These are phyloP conservation scores for Drosophila nigricruria DNA, from an alignment of 2,888 invertebrate genomes.

Conservation along the genomic window DNA sequence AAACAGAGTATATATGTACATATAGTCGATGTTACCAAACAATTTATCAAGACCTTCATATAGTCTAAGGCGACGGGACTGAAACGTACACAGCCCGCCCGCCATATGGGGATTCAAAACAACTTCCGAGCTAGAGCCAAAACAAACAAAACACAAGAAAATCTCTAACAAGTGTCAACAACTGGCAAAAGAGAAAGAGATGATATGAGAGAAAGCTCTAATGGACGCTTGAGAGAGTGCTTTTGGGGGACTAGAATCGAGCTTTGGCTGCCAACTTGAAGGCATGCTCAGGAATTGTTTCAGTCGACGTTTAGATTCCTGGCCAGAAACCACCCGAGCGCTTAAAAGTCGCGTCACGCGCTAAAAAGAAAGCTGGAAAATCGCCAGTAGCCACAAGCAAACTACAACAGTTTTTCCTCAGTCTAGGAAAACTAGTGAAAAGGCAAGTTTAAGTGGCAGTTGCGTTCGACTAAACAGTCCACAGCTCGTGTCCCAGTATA, in stretches of 20 bases:
- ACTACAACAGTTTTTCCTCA: slow-evolving; percentile 50
- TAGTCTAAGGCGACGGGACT: slow-evolving; percentile 26
- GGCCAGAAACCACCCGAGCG: slow-evolving; percentile 56
- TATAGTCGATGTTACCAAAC: slow-evolving; percentile 28
- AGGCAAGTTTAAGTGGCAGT: slow-evolving; percentile 74
- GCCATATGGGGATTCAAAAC: slow-evolving; percentile 25
- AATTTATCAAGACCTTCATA: slow-evolving; percentile 62
- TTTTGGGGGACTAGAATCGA: slow-evolving; percentile 25
- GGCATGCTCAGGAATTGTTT: slow-evolving; percentile 49
- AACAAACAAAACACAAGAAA: slow-evolving; percentile 53
- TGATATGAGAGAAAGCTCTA: slow-evolving; percentile 39
- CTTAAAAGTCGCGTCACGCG: slow-evolving; percentile 43
- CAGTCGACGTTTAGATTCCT: slow-evolving; percentile 70
- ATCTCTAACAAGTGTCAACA: slow-evolving; percentile 74
- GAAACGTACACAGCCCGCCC: slow-evolving; percentile 7
- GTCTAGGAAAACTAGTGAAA: slow-evolving; percentile 67
- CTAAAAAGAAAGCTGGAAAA: slow-evolving; percentile 61
- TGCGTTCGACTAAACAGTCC: slow-evolving; percentile 51
- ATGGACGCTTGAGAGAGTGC: slow-evolving; percentile 21
- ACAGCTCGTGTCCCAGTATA: slow-evolving; percentile 21
- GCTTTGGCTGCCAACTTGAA: slow-evolving; percentile 36
- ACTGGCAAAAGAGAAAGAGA: slow-evolving; percentile 18
- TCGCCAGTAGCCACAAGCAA: slow-evolving; percentile 63
- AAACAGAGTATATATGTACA: neutral
- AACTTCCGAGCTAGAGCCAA: slow-evolving; percentile 37